Conservation (phyloP, 1,140 invertebrate species). For the Armadillidium nasatum region DNA sequence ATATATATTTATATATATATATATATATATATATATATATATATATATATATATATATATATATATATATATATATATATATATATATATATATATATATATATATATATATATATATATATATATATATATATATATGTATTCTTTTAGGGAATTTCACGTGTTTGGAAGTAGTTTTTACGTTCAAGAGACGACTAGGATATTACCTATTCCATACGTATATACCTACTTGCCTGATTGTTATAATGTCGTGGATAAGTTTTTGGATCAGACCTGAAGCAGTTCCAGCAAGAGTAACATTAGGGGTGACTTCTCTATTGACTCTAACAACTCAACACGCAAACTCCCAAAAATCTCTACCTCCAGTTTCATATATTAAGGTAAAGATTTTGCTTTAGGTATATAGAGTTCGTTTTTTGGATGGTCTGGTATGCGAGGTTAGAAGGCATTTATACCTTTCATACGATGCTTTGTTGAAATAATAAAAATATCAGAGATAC, state of each 20-base stretch:
- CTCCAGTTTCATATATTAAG: conserved; percentile 51
- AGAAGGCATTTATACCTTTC: too few relatives aligned
- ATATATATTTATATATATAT: conserved; percentile 7
- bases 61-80: conserved; percentile 23
- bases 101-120: conserved; percentile 21
- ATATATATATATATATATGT: background rate
- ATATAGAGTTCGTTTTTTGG: too few relatives aligned
- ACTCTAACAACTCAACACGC: conserved; percentile 50
- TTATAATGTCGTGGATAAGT: conserved; percentile 51
- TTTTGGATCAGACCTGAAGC: conserved; percentile 51
- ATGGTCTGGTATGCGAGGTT: too few relatives aligned
- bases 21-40: conserved; percentile 12
- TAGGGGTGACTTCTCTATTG: conserved; percentile 49
- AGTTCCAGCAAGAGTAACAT: conserved; percentile 49
- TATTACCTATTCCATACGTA: conserved; percentile 50
- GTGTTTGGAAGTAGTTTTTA: conserved; percentile 49
- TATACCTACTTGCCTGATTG: conserved; percentile 50
- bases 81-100: conserved; percentile 22
- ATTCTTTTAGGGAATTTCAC: conserved; percentile 49
- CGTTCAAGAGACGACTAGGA: conserved; percentile 47
- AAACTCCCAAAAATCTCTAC: conserved; percentile 50
- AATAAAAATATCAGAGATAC: too few relatives aligned
- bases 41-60: background rate
- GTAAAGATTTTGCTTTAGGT: conserved; percentile 33
- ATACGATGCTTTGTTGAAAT: too few relatives aligned